A percentile compares a stretch with the other conserved stretches of the same genome.
Evolutionary conservation across 2,797 vertebrate genomes (phyloP).

Genomic region (Thaleichthys pacificus): DNA sequence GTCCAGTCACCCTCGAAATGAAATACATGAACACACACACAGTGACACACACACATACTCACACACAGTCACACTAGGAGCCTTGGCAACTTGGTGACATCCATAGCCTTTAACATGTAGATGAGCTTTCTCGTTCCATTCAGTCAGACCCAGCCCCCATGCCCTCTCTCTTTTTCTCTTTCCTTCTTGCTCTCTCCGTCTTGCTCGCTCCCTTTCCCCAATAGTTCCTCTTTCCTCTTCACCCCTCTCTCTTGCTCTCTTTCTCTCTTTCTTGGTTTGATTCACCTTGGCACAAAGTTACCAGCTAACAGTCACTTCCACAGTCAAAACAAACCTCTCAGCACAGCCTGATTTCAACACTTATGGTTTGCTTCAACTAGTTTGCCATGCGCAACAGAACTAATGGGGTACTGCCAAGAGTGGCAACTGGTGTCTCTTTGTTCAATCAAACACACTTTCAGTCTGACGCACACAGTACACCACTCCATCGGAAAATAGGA

Average conservation of each 20-base stretch:
- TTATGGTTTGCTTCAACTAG: not conserved
- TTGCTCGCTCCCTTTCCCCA: not conserved
- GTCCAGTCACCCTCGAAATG: slow-evolving; percentile 11
- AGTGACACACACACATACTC: not conserved
- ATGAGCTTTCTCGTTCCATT: slow-evolving; percentile 41
- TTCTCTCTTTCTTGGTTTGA: not conserved
- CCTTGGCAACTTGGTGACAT: slow-evolving; percentile 54
- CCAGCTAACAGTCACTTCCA: not conserved
- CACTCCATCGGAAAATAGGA: not conserved
- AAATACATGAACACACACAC: not conserved
- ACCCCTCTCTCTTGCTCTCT: slow-evolving; percentile 3
- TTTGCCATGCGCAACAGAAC: not conserved
- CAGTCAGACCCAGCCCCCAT: slow-evolving; percentile 6
- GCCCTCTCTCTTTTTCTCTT: slow-evolving; percentile 34
- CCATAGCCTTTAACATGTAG: slow-evolving; percentile 58
- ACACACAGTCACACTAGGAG: slow-evolving; percentile 21
- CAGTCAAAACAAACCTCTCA: not conserved
- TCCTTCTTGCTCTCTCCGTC: slow-evolving; percentile 5
- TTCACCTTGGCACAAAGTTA: too few species aligned
- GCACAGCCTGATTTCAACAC: not conserved
- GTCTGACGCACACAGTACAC: not conserved
- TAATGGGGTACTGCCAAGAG: not conserved
- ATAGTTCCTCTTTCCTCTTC: not conserved
- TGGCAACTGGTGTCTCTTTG: not conserved
- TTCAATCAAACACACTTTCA: not conserved